A percentile compares a stretch with the other conserved stretches of the same genome.
phyloP scores from a whole-genome alignment of 2,797 vertebrate genomes.

The Peromyscus aztecus region DNA sequence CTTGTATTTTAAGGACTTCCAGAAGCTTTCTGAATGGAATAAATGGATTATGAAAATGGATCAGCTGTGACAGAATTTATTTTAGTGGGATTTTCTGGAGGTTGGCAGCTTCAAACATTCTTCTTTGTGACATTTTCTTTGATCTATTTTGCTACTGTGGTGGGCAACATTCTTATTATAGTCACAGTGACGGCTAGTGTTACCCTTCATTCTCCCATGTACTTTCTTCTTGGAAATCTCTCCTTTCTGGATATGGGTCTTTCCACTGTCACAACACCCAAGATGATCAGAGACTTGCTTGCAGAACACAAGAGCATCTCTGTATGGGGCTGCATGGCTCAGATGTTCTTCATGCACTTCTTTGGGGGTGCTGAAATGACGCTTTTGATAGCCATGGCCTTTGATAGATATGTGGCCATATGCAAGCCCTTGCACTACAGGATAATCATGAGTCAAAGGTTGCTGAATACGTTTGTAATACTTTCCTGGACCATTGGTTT shows the following conservation, averaged over 20 bases:
- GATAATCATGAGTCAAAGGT: slow-evolving; percentile 74
- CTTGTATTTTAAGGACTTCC: slow-evolving; percentile 15
- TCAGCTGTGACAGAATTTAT: slow-evolving; percentile 77
- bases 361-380: slow-evolving; percentile 81
- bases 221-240: slow-evolving; percentile 78
- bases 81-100: slow-evolving; percentile 73
- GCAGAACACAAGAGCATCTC: slow-evolving; percentile 71
- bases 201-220: slow-evolving; percentile 71
- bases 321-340: slow-evolving; percentile 76
- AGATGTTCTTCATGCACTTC: slow-evolving; percentile 83
- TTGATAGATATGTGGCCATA: slow-evolving; percentile 84
- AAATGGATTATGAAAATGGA: slow-evolving; percentile 74
- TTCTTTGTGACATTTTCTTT: slow-evolving; percentile 71
- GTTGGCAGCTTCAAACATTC: slow-evolving; percentile 57
- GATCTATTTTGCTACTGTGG: slow-evolving; percentile 50
- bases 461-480: slow-evolving; percentile 56
- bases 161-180: slow-evolving; percentile 71
- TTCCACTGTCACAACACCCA: slow-evolving; percentile 66
- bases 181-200: slow-evolving; percentile 43
- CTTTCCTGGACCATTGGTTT: slow-evolving; percentile 82
- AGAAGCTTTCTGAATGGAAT: neutral
- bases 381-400: slow-evolving; percentile 83
- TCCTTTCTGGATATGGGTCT: slow-evolving; percentile 68
- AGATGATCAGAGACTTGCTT: slow-evolving; percentile 73
- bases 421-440: slow-evolving; percentile 82